These are phyloP conservation scores for Dicycla oo DNA, from an alignment of 2,888 invertebrate genomes.

Conservation along the genomic window DNA sequence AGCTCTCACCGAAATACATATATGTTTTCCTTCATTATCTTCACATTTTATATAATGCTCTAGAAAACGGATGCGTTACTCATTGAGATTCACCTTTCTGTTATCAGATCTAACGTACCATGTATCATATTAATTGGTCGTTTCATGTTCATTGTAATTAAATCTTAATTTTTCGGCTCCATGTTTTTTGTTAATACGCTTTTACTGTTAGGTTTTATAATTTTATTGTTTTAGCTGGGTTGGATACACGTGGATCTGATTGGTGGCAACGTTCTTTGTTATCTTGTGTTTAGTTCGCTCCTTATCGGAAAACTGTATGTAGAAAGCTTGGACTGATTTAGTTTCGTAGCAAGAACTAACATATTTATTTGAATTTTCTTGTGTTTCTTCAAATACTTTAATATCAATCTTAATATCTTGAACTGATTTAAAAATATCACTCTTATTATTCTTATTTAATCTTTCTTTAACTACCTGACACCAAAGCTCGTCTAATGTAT, in stretches of 20 bases:
- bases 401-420: background rate
- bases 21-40: constrained; percentile 69
- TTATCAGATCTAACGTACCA: constrained; percentile 74
- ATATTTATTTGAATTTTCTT: background rate
- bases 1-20: constrained; percentile 67
- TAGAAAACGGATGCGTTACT: constrained; percentile 69
- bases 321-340: constrained; percentile 9
- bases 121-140: constrained; percentile 78
- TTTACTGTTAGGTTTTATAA: constrained; percentile 67
- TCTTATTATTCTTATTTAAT: background rate
- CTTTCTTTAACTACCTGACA: constrained; percentile 4
- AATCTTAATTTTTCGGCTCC: constrained; percentile 70
- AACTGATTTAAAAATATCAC: constrained; percentile 4
- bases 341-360: constrained; percentile 1
- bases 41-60: constrained; percentile 67
- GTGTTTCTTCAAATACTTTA: background rate
- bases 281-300: constrained; percentile 11
- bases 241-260: constrained; percentile 56
- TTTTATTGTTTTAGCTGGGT: constrained; percentile 59
- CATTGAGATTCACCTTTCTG: constrained; percentile 73
- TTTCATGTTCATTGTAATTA: constrained; percentile 77
- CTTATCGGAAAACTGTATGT: constrained; percentile 47
- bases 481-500: constrained; percentile 20
- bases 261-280: constrained; percentile 42
- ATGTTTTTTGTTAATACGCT: constrained; percentile 66